These are phyloP conservation scores for Pagetopsis macropterus DNA, from an alignment of 2,797 vertebrate species.

Conservation along the genomic window DNA sequence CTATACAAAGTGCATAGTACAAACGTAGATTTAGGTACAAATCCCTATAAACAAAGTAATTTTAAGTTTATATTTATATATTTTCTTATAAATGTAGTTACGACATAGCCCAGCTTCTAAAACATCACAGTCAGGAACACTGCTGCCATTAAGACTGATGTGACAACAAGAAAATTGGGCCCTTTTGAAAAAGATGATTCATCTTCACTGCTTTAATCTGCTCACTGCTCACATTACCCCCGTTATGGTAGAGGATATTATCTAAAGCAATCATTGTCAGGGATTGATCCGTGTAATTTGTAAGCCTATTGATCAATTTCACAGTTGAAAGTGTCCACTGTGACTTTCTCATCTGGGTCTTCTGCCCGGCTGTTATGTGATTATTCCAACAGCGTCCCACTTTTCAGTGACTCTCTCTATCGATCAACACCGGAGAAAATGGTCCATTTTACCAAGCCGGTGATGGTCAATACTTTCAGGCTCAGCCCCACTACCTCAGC, in stretches of 20 bases:
- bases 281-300: slow-evolving; percentile 49
- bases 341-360: slow-evolving; percentile 30
- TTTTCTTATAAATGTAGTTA: too few species aligned
- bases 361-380: slow-evolving; percentile 7
- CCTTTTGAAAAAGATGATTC: slow-evolving; percentile 24
- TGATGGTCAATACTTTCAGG: slow-evolving; percentile 44
- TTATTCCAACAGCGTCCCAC: slow-evolving; percentile 31
- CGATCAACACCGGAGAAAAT: slow-evolving; percentile 41
- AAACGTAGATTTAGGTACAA: too few species aligned
- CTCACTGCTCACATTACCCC: slow-evolving; percentile 35
- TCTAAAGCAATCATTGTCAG: slow-evolving; percentile 39
- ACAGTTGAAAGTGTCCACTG: slow-evolving; percentile 41
- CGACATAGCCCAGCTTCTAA: not conserved
- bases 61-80: too few species aligned
- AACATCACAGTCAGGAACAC: slow-evolving; percentile 10
- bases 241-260: slow-evolving; percentile 26
- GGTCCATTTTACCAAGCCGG: slow-evolving; percentile 34
- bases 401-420: slow-evolving; percentile 49
- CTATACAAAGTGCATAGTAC: too few species aligned
- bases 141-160: slow-evolving; percentile 19
- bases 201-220: slow-evolving; percentile 40
- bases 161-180: not conserved
- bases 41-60: too few species aligned
- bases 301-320: slow-evolving; percentile 43
- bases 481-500: slow-evolving; percentile 38